Evolutionary conservation across 2,797 vertebrate species (phyloP), one percentile per base, ranked within the genome.

Genomic region (Allobates femoralis): DNA sequence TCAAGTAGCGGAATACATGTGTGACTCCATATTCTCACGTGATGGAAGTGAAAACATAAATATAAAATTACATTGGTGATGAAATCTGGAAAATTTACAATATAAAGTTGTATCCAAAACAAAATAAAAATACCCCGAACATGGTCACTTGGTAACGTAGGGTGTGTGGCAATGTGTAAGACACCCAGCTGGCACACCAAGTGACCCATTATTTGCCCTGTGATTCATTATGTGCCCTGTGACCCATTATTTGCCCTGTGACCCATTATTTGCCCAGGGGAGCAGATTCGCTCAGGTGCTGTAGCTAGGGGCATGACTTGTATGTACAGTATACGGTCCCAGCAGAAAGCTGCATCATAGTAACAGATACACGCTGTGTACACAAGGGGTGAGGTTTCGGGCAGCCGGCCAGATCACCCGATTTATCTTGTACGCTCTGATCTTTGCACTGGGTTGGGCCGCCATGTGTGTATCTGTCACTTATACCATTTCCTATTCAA

Each of bases 361-460:
- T 77, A 19, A 56, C 51, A 58, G 8, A 34, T 32, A 67, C 41
- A 56, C 15, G 4, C 32, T 83, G 75, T 84, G 60, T 74, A 16
- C 60, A 16, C 21, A 60, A 30, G 34, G 64, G 81, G 86, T 62
- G 86, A 67, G 81, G 81, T 41, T 8, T 0, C 50, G 3, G 81
- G 81, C 81, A 73, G 21, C 14, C 5, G n/a, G 81, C 75, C 86
- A 73, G 32, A 46, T 37, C 55, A 66, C 46, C 41, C 58, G 28
- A 37, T 53, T 87, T 79, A 79, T 84, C 66, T 55, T 16, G 14
- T 11, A 19, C 11, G 5, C 23, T 21, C 21, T 81, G 86, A 77
- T 50, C 86, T 88, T 88, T 88, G 86, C 30, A 50, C 86, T 67
- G 83, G 86, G 86, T 5, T 76, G 71, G 86, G 82, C 78, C 23